Conservation (phyloP, 2,888 invertebrate species). For the Sceliomorpha sp. region DNA sequence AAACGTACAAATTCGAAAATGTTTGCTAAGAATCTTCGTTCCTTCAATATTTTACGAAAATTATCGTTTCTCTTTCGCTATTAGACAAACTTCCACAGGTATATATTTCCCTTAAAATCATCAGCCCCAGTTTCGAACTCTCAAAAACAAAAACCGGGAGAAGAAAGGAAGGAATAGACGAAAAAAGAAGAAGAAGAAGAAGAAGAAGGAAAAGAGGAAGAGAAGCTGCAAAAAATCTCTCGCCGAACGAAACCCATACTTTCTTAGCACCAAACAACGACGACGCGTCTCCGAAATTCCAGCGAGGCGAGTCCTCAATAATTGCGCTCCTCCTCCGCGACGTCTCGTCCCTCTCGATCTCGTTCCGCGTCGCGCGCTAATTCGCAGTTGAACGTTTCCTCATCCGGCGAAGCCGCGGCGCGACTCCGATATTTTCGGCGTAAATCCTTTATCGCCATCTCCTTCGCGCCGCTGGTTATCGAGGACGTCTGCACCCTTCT, state of each 20-base stretch:
- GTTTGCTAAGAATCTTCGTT: too few relatives aligned
- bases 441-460: constrained; percentile 42
- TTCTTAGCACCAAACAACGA: constrained; percentile 12
- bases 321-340: constrained; percentile 19
- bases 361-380: constrained; percentile 52
- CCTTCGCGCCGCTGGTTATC: constrained; percentile 18
- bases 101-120: too few relatives aligned
- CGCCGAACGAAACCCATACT: constrained; percentile 8
- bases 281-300: constrained; percentile 16
- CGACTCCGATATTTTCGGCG: constrained; percentile 51
- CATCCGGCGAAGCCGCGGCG: constrained; percentile 50
- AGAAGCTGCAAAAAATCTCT: too few relatives aligned
- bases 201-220: too few relatives aligned
- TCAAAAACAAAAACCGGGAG: too few relatives aligned
- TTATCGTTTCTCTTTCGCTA: too few relatives aligned
- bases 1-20: too few relatives aligned
- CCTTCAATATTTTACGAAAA: too few relatives aligned
- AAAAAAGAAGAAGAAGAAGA: not conserved
- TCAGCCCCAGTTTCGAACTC: too few relatives aligned
- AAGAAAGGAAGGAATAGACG: too few relatives aligned
- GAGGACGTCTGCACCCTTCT: constrained; percentile 15
- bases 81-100: too few relatives aligned
- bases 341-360: constrained; percentile 44
- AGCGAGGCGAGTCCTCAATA: constrained; percentile 34
- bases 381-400: constrained; percentile 55